Evolutionary conservation across 2,797 vertebrate genomes (phyloP).

Genomic region (Tarsius wallacei): DNA sequence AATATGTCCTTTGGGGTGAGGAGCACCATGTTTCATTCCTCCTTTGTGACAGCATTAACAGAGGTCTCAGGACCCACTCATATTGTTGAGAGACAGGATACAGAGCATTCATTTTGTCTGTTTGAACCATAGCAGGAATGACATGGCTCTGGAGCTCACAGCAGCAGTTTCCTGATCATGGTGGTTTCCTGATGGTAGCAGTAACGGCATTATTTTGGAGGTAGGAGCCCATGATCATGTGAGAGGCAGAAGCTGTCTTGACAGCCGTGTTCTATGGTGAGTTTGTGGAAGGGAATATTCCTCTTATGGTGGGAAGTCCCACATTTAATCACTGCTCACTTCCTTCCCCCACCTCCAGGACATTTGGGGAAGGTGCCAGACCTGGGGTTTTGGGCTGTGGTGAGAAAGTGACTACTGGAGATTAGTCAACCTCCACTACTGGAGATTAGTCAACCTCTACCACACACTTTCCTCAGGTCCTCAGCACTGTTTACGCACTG

Average conservation of each 20-base stretch:
- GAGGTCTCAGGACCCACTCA: background rate
- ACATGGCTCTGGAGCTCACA: background rate
- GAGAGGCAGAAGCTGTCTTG: background rate
- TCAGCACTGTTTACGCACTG: background rate
- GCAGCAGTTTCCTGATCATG: background rate
- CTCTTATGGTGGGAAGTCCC: background rate
- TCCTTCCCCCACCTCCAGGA: background rate
- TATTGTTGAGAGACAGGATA: background rate
- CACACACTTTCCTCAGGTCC: background rate
- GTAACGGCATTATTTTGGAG: background rate
- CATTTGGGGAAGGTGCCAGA: background rate
- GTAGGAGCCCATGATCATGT: background rate
- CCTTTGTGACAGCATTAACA: background rate
- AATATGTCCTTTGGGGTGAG: background rate
- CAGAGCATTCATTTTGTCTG: background rate
- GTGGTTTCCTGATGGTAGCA: background rate
- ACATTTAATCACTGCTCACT: background rate
- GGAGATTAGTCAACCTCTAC: background rate
- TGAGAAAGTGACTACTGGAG: background rate
- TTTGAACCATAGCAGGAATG: background rate
- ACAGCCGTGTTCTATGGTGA: background rate
- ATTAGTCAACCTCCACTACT: background rate
- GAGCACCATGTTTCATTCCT: background rate
- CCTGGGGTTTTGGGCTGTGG: background rate
- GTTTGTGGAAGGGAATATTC: background rate